Base-by-base conservation (phyloP, 2,888 invertebrate genomes). In the Blastobasis adustella region DNA sequence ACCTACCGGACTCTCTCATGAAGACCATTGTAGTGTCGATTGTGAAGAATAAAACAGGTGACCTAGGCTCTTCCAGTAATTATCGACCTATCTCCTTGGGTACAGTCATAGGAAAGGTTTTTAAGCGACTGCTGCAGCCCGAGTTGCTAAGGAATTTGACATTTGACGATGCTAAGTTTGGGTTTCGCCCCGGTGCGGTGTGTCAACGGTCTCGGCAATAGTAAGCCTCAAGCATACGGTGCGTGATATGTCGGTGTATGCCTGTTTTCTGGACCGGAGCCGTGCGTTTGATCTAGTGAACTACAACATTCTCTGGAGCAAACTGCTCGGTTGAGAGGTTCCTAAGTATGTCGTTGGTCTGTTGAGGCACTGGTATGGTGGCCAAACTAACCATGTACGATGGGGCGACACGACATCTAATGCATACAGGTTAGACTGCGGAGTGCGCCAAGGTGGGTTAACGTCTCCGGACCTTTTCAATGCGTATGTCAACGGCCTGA, bases 251-350 rank as follows among this genome's bases (percentile, higher is more conserved):
- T 45, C 54, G 5, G 50, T 54, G 9, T 56, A 57, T 46, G 54
- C 56, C 7, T 58, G 57, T 36, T 60, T 58, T 39, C 48, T 58
- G n/a, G 58, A 60, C 10, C 41, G 56, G 39, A 56, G 56, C 43
- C 51, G 54, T 0, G 61, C 61, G 9, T 58, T 61, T 52, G 59
- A 62, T 10, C 50, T 55, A 5, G n/a, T n/a, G n/a, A n/a, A n/a
- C n/a, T n/a, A n/a, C n/a, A n/a, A n/a, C n/a, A n/a, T n/a, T n/a
- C n/a, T n/a, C n/a, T n/a, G n/a, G n/a, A n/a, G n/a, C n/a, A n/a
- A n/a, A n/a, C n/a, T n/a, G n/a, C n/a, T n/a, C n/a, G n/a, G n/a
- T n/a, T n/a, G n/a, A n/a, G n/a, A n/a, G n/a, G n/a, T n/a, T n/a
- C n/a, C n/a, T n/a, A n/a, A n/a, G n/a, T n/a, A n/a, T n/a, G n/a